Conservation (phyloP, 2,888 invertebrate genomes). For the Ephialtes manifestator region DNA sequence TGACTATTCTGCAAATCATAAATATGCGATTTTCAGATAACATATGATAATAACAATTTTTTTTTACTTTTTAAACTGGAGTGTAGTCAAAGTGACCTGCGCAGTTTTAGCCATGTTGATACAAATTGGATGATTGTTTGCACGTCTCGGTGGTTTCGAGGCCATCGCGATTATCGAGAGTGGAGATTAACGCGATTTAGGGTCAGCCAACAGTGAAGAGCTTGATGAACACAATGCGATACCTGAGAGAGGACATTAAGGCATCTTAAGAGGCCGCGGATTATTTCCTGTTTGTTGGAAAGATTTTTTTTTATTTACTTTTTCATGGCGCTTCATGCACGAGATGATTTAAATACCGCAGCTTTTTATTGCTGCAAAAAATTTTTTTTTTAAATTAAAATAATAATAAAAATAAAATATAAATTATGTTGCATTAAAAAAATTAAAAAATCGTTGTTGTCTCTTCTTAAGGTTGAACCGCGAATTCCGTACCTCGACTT, state of each 20-base stretch:
- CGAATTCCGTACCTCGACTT: background rate
- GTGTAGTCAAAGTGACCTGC: background rate
- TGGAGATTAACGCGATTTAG: slow-evolving; percentile 38
- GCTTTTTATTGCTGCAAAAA: background rate
- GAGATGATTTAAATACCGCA: too few species aligned
- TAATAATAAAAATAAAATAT: background rate
- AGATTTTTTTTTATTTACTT: background rate
- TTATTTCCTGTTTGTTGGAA: background rate
- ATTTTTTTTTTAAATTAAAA: too few species aligned
- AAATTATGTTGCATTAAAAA: too few species aligned
- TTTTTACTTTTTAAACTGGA: background rate
- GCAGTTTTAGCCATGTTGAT: background rate
- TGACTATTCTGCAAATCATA: background rate
- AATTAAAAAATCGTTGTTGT: background rate
- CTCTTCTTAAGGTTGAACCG: background rate
- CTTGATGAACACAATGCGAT: slow-evolving; percentile 31
- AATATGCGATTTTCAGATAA: background rate
- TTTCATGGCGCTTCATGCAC: background rate
- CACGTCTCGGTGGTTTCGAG: slow-evolving; percentile 42
- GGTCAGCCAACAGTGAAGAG: slow-evolving; percentile 40
- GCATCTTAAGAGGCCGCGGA: background rate
- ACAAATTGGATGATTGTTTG: background rate
- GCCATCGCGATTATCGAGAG: slow-evolving; percentile 42
- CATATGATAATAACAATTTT: background rate
- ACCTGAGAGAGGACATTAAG: slow-evolving; percentile 9